phyloP scores from a whole-genome alignment of 2,113 vertebrate species.

The Myotis yumanensis region DNA sequence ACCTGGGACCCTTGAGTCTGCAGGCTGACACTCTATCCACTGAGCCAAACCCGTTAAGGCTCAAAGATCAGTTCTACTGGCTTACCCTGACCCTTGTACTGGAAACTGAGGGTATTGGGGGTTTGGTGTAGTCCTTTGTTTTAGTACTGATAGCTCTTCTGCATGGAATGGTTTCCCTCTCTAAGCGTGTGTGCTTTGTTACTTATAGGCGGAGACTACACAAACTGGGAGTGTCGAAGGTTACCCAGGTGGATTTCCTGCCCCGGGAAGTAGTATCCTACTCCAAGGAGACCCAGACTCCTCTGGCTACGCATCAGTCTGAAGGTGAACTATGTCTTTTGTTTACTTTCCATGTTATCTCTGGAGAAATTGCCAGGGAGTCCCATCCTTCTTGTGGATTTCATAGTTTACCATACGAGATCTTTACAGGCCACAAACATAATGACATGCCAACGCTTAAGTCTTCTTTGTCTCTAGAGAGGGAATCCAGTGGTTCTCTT shows the following conservation, averaged over 20 bases:
- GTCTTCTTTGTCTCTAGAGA: not conserved
- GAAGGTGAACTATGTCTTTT: conserved; percentile 86
- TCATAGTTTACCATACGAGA: not conserved
- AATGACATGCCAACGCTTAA: not conserved
- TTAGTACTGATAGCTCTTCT: not conserved
- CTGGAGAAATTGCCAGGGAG: not conserved
- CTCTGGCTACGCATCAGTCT: conserved; percentile 89
- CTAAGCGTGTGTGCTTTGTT: not conserved
- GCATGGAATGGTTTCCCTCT: not conserved
- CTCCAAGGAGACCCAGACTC: conserved; percentile 97
- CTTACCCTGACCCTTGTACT: not conserved
- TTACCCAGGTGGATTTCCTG: conserved; percentile 96
- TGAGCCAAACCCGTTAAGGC: too few species aligned
- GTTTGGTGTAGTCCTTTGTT: not conserved
- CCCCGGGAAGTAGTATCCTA: conserved; percentile 96
- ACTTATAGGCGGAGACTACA: conserved; percentile 90
- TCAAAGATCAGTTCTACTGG: not conserved
- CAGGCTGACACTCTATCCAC: too few species aligned
- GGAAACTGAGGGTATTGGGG: not conserved
- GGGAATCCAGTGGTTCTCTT: not conserved
- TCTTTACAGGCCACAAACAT: not conserved
- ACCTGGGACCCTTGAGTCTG: too few species aligned
- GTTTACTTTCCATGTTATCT: not conserved
- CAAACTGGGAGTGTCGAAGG: conserved; percentile 94
- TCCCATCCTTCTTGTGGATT: not conserved